Base-by-base conservation (phyloP, 2,888 invertebrate species). In the Apamea monoglypha region DNA sequence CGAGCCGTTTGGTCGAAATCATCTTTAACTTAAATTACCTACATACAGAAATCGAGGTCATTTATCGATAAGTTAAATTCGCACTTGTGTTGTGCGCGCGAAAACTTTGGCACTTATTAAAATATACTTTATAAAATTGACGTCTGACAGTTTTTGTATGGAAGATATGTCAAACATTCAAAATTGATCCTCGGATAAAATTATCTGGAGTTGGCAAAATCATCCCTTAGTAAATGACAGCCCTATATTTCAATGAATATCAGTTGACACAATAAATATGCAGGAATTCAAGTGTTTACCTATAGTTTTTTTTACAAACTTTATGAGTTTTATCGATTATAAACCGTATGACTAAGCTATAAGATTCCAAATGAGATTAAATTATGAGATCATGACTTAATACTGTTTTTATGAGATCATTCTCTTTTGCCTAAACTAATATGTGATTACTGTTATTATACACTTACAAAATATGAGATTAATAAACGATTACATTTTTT, bases 331-430 rank as follows among this genome's bases (percentile, higher is more conserved):
- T 32, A 44, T 36, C n/a, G 16, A 76, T 21, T 36, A 56, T 32
- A 76, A 76, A 75, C 25, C 16, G 0, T 32, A 44, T 47, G 32
- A 56, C 29, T 36, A 44, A 64, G 6, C 6, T 53, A 29, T 64
- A 80, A 18, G 21, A 32, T 56, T 36, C 12, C 56, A 64, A 47
- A 71, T 14, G 4, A 68, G 14, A 50, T 36, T 53, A 25, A 47
- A 47, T 63, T 5, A 63, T 53, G 56, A 81, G 56, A 50, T 66
- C 56, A 59, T 36, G 10, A 50, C 18, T 32, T 2, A 71, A 72
- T 81, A 72, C 53, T 47, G 36, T 25, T 50, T 78, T 53, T 56
- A 12, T 50, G 76, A 76, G 50, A 75, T 44, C 32, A 6, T 21
- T 25, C 36, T 7, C 25, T 53, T 73, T 53, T 21, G 12, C 10